Evolutionary conservation across 2,113 vertebrate species (phyloP), one percentile per base, ranked within the genome.

Genomic region (Perca flavescens): DNA sequence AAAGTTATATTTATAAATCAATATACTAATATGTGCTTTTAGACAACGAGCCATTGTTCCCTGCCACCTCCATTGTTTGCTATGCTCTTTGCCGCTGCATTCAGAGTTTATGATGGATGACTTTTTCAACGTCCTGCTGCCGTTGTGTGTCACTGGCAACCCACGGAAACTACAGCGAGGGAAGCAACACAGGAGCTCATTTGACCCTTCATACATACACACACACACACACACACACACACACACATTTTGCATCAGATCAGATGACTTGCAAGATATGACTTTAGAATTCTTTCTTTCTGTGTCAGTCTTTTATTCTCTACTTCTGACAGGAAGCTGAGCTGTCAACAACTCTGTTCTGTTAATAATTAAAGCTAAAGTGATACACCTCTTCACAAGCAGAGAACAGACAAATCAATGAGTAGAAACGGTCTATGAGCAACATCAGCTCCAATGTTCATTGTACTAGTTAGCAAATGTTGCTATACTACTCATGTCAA

Each of bases 291-390:
- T 15, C 52, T 57, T 19, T 65, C 63, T 43, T 13, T 83, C 22
- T 22, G 1, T 21, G 9, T 50, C 47, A 0, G 28, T 36, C 16
- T 57, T 49, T 58, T 62, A 28, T 53, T 74, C 13, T 12, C 14
- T 15, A 50, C 66, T 17, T 82, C 75, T 60, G 62, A 70, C 58
- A 43, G 77, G 61, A 80, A 65, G 71, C 63, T 14, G 49, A 62
- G 71, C 77, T 68, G 79, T 74, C 76, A 65, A 54, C 40, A 25
- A 62, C 34, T 19, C 25, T 80, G 62, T 75, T 77, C n/a, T 52
- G 40, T 89, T 76, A 91, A 91, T 90, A 88, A 91, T 89, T 89
- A 54, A 90, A 88, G 71, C 36, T 7, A 61, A 83, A 87, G 85
- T 83, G 70, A 34, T 34, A 34, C 40, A 40, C 40, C 40, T 40